Evolutionary conservation across 2,888 invertebrate species (phyloP).

Genomic region (Macroteleia sp.): DNA sequence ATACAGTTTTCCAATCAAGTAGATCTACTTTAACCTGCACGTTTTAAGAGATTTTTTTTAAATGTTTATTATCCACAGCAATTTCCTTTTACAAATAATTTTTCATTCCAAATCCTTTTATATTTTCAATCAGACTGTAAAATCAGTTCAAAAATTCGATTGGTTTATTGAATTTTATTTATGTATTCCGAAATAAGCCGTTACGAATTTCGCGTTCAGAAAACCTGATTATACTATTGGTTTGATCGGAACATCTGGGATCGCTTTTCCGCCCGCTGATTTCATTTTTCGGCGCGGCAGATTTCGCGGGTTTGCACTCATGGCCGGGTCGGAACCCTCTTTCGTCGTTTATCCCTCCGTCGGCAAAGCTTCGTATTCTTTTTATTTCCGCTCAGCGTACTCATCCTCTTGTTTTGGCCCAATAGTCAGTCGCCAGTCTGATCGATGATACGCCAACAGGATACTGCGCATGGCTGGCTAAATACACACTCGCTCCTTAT

Average conservation of each 20-base stretch:
- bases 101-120: neutral
- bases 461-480: constrained; percentile 82
- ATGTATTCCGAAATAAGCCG: constrained; percentile 20
- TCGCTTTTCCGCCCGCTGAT: constrained; percentile 37
- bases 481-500: constrained; percentile 81
- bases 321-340: constrained; percentile 35
- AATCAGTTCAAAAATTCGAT: neutral
- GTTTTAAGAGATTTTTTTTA: no score
- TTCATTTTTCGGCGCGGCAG: constrained; percentile 30
- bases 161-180: neutral
- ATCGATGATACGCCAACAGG: constrained; percentile 83
- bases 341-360: constrained; percentile 65
- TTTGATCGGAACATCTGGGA: constrained; percentile 45
- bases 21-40: no score
- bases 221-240: constrained; percentile 39
- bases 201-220: constrained; percentile 12
- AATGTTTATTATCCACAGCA: no score
- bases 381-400: constrained; percentile 77
- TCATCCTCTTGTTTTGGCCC: constrained; percentile 83
- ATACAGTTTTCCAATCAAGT: no score
- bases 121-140: neutral
- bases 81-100: no score
- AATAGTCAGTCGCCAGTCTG: constrained; percentile 82
- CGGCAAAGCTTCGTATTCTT: constrained; percentile 62
- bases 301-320: constrained; percentile 12